A percentile compares a stretch with the other conserved stretches of the same genome.
These are phyloP conservation scores for Thalassophryne amazonica DNA, from an alignment of 2,797 vertebrate species.

Conservation along the genomic window DNA sequence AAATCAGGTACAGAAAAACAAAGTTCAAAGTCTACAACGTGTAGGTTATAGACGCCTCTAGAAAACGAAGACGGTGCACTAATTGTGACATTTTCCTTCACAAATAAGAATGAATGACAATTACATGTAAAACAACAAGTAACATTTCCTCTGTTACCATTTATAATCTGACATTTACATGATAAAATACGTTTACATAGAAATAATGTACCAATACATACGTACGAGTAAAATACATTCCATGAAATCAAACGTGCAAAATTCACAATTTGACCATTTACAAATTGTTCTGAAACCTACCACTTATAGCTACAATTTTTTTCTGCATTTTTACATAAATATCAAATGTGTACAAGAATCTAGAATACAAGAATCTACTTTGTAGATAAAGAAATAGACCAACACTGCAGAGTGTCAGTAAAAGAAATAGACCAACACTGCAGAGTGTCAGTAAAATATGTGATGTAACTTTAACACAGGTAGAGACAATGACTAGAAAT, in stretches of 20 bases:
- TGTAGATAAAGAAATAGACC: constrained; percentile 92
- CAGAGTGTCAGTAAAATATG: constrained; percentile 76
- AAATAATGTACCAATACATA: constrained; percentile 25
- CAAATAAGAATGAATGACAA: constrained; percentile 49
- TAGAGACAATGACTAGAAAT: constrained; percentile 27
- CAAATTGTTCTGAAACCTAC: constrained; percentile 49
- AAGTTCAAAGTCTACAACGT: too few species aligned
- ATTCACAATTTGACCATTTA: constrained; percentile 53
- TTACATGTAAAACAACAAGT: constrained; percentile 42
- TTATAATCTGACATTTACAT: constrained; percentile 43
- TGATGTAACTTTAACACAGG: constrained; percentile 25
- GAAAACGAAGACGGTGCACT: too few species aligned
- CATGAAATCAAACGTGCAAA: constrained; percentile 50
- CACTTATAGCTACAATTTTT: constrained; percentile 37
- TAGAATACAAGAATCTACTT: too few species aligned
- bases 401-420: too few species aligned
- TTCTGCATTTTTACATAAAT: constrained; percentile 68
- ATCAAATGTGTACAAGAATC: constrained; percentile 87
- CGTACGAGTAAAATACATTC: constrained; percentile 58
- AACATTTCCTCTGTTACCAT: constrained; percentile 30
- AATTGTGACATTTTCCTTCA: constrained; percentile 40
- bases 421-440: constrained; percentile 79
- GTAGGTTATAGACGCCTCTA: too few species aligned
- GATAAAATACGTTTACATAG: constrained; percentile 34
- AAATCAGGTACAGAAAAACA: too few species aligned